A percentile compares a stretch with the other conserved stretches of the same genome.
phyloP scores from a whole-genome alignment of 1,140 invertebrate genomes.

The Cotesia vestalis region DNA sequence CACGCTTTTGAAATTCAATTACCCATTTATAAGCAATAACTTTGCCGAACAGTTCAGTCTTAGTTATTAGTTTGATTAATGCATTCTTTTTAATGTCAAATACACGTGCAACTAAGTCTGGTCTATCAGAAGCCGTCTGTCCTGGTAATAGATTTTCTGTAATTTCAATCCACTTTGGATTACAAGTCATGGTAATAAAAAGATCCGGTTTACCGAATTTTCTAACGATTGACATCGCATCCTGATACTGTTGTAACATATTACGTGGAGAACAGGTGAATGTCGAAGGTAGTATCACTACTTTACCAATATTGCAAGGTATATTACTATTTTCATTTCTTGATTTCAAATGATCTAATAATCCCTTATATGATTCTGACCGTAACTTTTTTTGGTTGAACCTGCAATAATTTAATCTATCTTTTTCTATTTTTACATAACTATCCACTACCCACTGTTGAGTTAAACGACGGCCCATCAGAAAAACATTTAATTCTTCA shows the following conservation, averaged over 20 bases:
- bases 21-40: constrained; percentile 13
- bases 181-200: not conserved
- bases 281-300: constrained; percentile 53
- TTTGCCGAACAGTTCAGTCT: constrained; percentile 12
- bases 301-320: constrained; percentile 31
- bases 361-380: constrained; percentile 9
- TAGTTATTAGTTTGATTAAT: constrained; percentile 23
- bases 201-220: constrained; percentile 60
- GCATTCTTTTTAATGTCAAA: constrained; percentile 32
- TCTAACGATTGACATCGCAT: constrained; percentile 61
- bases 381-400: constrained; percentile 18
- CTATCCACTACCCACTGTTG: constrained; percentile 30
- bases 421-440: constrained; percentile 34
- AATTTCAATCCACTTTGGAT: too few species aligned
- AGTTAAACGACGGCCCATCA: constrained; percentile 13
- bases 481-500: constrained; percentile 20
- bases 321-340: not conserved
- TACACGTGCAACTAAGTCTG: constrained; percentile 44
- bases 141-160: too few species aligned
- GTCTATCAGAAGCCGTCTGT: constrained; percentile 40
- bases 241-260: constrained; percentile 60
- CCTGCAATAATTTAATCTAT: constrained; percentile 16
- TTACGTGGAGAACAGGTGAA: constrained; percentile 55
- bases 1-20: constrained; percentile 23
- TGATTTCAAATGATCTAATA: not conserved